Evolutionary conservation across 2,797 vertebrate species (phyloP), one percentile per base, ranked within the genome.

Genomic region (Poeciliopsis infans): DNA sequence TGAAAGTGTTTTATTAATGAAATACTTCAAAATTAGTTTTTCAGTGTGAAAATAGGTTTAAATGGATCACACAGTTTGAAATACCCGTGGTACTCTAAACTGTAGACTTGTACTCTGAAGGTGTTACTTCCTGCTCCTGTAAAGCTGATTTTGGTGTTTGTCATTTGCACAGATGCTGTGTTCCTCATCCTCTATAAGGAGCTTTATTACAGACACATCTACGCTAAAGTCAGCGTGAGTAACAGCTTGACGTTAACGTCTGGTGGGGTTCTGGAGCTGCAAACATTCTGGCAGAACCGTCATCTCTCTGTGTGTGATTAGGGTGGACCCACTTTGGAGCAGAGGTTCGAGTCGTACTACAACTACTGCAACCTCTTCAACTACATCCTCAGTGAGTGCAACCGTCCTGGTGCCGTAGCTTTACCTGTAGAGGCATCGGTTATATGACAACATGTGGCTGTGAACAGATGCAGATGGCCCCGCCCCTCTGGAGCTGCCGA

Each of bases 321-420:
- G 98, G 98, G 98, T 0, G 98, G 98, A 0, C 98, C 98, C 33
- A 98, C 98, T 0, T 92, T 99, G 91, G 97, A 99, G 85, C 98
- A 99, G 96, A 97, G 98, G 77, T 99, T 99, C 93, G 98, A 99
- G 82, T 99, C 98, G 0, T 99, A 99, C 79, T 99, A 99, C 93
- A 99, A 99, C 93, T 99, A 99, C 91, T 99, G 98, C 94, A 99
- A 99, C 90, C 98, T 99, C 83, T 99, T 99, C 95, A 99, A 99
- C 95, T 99, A 99, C 89, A 99, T 99, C 88, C 97, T 99, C 75
- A 99, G 98, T 99, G 91, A 97, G 98, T 55, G 2, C 8, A n/a
- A 49, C n/a, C 0, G 2, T 68, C 66, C 53, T 71, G n/a, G 13
- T 55, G 25, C n/a, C 1, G 11, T 61, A 31, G 11, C 4, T 61